These are phyloP conservation scores for Morone saxatilis DNA, from an alignment of 2,113 vertebrate species.

Conservation along the genomic window DNA sequence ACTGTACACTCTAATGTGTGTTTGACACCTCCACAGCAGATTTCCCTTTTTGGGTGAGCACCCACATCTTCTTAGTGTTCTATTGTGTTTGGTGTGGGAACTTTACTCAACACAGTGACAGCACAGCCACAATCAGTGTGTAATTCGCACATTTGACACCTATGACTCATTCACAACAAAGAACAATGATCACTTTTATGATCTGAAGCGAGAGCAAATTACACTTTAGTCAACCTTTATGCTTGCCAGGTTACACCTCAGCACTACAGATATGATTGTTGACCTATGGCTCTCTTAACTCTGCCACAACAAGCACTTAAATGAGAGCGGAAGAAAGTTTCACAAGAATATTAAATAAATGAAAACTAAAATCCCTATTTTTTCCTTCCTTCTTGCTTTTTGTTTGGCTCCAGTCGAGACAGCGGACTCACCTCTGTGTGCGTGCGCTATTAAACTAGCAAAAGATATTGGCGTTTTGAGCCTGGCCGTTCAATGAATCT, in stretches of 20 bases:
- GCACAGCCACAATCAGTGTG: conserved; percentile 6
- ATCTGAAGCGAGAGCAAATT: conserved; percentile 17
- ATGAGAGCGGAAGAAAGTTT: conserved; percentile 18
- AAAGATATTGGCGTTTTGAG: conserved; percentile 66
- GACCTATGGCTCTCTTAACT: conserved; percentile 42
- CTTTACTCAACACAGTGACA: conserved; percentile 19
- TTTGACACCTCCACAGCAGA: conserved; percentile 66
- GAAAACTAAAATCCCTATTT: neutral
- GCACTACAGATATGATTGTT: conserved; percentile 22
- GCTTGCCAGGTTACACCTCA: conserved; percentile 10
- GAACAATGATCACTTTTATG: conserved; percentile 51
- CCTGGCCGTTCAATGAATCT: conserved; percentile 56
- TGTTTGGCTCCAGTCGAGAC: conserved; percentile 38
- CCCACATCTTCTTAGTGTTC: conserved; percentile 50
- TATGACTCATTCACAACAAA: conserved; percentile 61
- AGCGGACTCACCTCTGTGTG: conserved; percentile 54
- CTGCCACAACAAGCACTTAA: conserved; percentile 10
- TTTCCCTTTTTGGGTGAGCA: conserved; percentile 52
- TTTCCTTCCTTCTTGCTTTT: conserved; percentile 16
- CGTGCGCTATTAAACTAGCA: conserved; percentile 42
- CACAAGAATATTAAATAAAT: conserved; percentile 26
- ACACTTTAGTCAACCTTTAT: conserved; percentile 8
- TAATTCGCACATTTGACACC: conserved; percentile 54
- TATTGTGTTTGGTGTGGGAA: conserved; percentile 45
- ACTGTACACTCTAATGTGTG: neutral